A percentile compares a stretch with the other conserved stretches of the same genome.
Evolutionary conservation across 2,797 vertebrate species (phyloP).

Genomic region (Rhynchonycteris naso): DNA sequence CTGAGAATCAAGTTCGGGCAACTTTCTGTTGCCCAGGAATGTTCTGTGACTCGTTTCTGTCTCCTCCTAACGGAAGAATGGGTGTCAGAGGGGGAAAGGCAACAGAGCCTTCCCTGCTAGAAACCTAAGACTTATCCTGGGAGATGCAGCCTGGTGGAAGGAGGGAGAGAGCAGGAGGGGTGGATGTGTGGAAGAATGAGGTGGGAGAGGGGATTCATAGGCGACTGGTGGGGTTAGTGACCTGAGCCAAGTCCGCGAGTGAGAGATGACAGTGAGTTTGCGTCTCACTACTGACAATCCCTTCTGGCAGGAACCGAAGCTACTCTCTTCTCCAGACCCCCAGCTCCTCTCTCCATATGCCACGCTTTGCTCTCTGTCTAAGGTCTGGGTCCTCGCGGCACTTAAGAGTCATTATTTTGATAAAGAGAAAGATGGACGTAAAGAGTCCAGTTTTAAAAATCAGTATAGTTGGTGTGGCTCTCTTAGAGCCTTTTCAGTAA

Average conservation of each 20-base stretch:
- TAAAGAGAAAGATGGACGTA: neutral
- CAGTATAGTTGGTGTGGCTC: neutral
- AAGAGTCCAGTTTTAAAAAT: neutral
- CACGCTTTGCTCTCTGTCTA: neutral
- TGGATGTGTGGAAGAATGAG: neutral
- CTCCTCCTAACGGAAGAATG: neutral
- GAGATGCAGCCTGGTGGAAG: neutral
- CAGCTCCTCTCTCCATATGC: accelerated
- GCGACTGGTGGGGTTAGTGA: neutral
- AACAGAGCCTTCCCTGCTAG: neutral
- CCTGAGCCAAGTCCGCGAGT: neutral
- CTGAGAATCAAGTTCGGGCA: neutral
- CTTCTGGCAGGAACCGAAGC: neutral
- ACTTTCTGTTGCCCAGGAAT: neutral
- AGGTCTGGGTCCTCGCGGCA: neutral
- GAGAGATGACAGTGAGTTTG: neutral
- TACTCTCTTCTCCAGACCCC: neutral
- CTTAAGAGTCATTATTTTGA: neutral
- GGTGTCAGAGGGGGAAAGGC: neutral
- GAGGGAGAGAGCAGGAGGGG: neutral
- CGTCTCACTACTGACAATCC: neutral
- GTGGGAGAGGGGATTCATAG: neutral
- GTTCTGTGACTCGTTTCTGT: neutral
- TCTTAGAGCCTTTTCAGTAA: neutral
- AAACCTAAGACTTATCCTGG: neutral